Conservation (phyloP, 1,140 invertebrate genomes). For the Reticulitermes speratus region DNA sequence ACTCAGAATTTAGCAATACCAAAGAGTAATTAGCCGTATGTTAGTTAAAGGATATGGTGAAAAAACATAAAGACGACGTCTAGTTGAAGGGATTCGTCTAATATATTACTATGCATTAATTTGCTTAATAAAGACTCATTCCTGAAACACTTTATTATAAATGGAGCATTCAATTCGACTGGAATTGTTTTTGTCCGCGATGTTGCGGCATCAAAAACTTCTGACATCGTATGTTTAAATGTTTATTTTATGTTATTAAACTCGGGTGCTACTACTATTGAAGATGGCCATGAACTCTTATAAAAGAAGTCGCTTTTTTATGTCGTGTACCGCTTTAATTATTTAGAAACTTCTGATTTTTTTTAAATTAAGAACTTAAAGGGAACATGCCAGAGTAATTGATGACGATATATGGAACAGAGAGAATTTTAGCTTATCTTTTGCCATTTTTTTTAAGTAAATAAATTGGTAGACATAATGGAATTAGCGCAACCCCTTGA, state of each 20-base stretch:
- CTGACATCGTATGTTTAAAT: background rate
- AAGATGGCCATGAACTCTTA: background rate
- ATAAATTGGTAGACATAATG: background rate
- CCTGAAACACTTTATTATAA: no score
- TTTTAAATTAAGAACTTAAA: background rate
- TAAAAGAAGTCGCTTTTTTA: background rate
- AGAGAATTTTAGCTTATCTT: background rate
- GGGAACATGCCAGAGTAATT: background rate
- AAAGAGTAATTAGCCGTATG: background rate
- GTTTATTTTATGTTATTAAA: background rate
- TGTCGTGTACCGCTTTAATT: background rate
- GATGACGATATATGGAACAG: background rate
- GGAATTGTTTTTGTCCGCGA: background rate
- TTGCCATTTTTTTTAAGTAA: background rate
- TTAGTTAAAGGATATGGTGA: background rate
- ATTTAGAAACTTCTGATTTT: background rate
- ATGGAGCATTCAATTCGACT: background rate
- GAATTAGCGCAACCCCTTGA: constrained; percentile 2
- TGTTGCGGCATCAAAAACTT: background rate
- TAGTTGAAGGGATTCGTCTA: background rate
- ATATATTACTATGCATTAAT: background rate
- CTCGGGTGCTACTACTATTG: background rate
- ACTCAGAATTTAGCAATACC: background rate
- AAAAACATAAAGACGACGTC: background rate
- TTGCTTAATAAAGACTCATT: background rate